Base-by-base conservation (phyloP, 2,888 invertebrate species). In the Leptarthrus brevirostris region DNA sequence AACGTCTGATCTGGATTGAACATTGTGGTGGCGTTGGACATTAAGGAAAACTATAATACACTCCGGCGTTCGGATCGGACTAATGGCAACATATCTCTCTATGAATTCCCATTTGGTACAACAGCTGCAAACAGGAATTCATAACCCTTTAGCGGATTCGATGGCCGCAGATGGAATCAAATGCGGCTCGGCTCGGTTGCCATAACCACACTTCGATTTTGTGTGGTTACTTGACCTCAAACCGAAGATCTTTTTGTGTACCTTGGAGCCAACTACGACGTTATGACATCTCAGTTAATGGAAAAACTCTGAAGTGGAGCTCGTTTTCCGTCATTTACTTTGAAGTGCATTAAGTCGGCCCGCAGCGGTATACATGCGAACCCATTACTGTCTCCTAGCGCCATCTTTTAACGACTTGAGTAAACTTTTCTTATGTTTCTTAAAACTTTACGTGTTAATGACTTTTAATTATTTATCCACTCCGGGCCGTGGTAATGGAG, bases 181-280 rank as follows among this genome's bases (percentile, higher is more conserved):
- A 64, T 44, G 47, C 44, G 40, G 44, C 64, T 64, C 44, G 14
- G 64, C 14, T 44, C 1, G 64, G 22, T 22, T 24, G 47, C 22
- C 36, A 14, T 20, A 64, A 64, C 64, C 64, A 24, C 64, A 64
- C 24, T 64, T 64, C 64, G 44, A 64, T 64, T 64, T 24, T 64
- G n/a, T n/a, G 64, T 36, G 64, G 64, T 64, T 64, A 24, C 4
- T 47, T 47, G 44, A 24, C 64, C 64, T 64, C 44, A 64, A 64
- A 64, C 24, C 44, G 26, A 30, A 40, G n/a, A n/a, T 40, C 40
- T 40, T 40, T 40, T 6, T 40, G 2, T 40, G 3, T 40, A 18
- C 49, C 8, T 2, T 1, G 16, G 18, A 0, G 20, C 49, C 2
- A 6, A n/a, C 3, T 6, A 3, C 18, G 16, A 3, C 5, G 58